Evolutionary conservation across 2,113 vertebrate species (phyloP), one percentile per base, ranked within the genome.

Genomic region (Istiophorus platypterus): DNA sequence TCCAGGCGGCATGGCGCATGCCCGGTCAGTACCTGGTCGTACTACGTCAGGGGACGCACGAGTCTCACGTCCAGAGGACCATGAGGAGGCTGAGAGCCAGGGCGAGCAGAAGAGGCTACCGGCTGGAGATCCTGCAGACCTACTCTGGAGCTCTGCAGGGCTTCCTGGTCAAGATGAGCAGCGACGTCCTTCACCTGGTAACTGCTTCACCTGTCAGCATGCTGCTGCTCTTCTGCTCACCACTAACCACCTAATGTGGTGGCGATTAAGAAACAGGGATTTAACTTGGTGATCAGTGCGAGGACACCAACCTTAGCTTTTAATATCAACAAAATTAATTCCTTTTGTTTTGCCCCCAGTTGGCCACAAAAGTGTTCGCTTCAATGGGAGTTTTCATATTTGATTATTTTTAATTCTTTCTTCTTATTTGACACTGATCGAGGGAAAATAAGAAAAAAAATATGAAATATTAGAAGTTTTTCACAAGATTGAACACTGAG

Each of bases 21-120:
- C 95, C 95, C 0, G 96, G 96, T 22, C 95, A 95, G 70, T 97
- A 97, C 47, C 5, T 97, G 52, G 95, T 97, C 75, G 82, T 97
- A 45, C 92, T 97, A 92, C 93, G 72, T 69, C 86, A 73, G 0
- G 95, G 93, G 13, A 59, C 90, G 1, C 92, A 91, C 5, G 83
- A 76, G 65, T 89, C 82, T 2, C 95, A 96, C 45, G 91, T 95
- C 9, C 91, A 94, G 7, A 88, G 80, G 65, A 92, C 92, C 0
- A 91, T 87, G 37, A 80, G 72, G 69, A 70, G 80, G 56, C 95
- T 98, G 72, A 94, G 85, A 49, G 91, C 90, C n/a, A 90, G 76
- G 68, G 96, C 96, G 0, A 95, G 95, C 45, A 93, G 87, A 74
- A 91, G 85, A 1, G 96, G 96, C 1, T 93, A 95, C 84, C 87